Percentiles rank a stretch among this genome's conserved stretches.
These are phyloP conservation scores for Papilio demoleus DNA, from an alignment of 2,888 invertebrate genomes.

Conservation along the genomic window DNA sequence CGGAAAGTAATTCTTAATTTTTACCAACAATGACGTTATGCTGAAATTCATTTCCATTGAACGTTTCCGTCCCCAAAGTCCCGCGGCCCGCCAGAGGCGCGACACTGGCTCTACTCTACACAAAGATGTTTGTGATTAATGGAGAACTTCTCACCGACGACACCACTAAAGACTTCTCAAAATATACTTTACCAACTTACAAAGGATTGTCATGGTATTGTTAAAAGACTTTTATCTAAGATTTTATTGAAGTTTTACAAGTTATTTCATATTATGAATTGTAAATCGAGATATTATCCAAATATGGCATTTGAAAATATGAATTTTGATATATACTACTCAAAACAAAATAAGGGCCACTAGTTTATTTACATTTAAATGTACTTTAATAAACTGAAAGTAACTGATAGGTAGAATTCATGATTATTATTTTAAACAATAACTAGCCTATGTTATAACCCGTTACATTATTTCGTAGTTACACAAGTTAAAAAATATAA, in stretches of 20 bases:
- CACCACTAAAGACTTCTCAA: constrained; percentile 42
- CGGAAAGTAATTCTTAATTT: not conserved
- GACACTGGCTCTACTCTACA: constrained; percentile 46
- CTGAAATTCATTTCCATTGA: constrained; percentile 46
- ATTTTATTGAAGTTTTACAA: not conserved
- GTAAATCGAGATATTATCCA: no score
- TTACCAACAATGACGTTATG: constrained; percentile 40
- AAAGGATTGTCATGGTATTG: constrained; percentile 34
- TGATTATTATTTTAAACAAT: no score
- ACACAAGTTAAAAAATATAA: no score
- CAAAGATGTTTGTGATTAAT: constrained; percentile 49
- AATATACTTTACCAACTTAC: constrained; percentile 45
- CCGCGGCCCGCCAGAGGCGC: constrained; percentile 21
- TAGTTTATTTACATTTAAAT: no score
- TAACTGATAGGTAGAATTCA: no score
- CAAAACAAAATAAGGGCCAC: no score
- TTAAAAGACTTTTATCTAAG: not conserved
- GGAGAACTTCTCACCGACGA: constrained; percentile 44
- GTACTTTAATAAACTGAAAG: no score
- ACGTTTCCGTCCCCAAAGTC: constrained; percentile 20
- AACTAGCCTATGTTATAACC: no score
- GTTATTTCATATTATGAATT: no score
- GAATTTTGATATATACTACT: no score
- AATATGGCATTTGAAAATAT: no score
- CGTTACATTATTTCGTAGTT: no score